Base-by-base conservation (phyloP, 1,140 invertebrate genomes). In the Chelonus insularis region DNA sequence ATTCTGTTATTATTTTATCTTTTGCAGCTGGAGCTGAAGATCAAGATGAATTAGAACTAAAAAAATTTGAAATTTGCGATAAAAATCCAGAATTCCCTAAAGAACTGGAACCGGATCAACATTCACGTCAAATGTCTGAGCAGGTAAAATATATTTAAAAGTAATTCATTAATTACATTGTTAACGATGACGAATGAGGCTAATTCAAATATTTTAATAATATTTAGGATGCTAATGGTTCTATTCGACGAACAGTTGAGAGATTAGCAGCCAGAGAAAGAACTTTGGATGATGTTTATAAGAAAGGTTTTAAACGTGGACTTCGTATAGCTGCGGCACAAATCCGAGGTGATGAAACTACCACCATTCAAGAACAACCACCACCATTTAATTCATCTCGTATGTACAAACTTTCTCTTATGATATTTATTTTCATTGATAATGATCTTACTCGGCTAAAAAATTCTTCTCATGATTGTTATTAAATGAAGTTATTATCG, bases 21-120 rank as follows among this genome's bases (percentile, higher is more conserved):
- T 25, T 60, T 52, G 37, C 58, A 56, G 59, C 56, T 67, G 72
- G 65, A 18, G 64, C 71, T 16, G 80, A 81, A 62, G 77, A 80
- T 63, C 68, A 70, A 48, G 79, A 78, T 8, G 78, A 78, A 23
- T 62, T 79, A 16, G 76, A 79, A 14, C 45, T 78, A 4, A 79
- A 79, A 45, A 79, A 75, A 64, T 66, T 80, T 18, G 78, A 80
- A 25, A 63, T 77, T 7, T 68, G 72, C 6, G 72, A 66, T 23
- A 74, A 59, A 57, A 72, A 74, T 12, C 77, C 80, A 29, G 72
- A 75, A 39, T 65, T 39, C 7, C 72, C 69, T 14, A 70, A 75
- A 56, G 69, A 70, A 59, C 72, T 74, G 48, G 75, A 77, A 16
- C 67, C 68, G 51, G 71, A 67, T 43, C 70, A 69, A 36, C 69